Percentiles rank a stretch among this genome's conserved stretches.
These are phyloP conservation scores for Cuniculus paca DNA, from an alignment of 2,797 vertebrate genomes.

Conservation along the genomic window DNA sequence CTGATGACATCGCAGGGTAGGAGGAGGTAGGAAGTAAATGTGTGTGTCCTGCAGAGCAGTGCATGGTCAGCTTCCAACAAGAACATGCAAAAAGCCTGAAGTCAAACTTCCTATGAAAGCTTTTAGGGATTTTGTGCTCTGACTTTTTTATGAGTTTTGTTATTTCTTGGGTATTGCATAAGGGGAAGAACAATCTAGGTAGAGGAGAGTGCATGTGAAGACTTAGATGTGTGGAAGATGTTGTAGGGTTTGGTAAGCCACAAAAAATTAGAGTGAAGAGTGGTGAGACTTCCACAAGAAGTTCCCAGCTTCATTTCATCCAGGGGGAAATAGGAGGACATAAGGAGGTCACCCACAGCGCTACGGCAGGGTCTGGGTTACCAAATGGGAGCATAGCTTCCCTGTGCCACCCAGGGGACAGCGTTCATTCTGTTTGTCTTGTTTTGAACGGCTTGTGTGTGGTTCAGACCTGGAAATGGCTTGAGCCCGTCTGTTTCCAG, in stretches of 20 bases:
- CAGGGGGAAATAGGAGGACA: fast-evolving
- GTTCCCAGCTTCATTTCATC: background rate
- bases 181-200: background rate
- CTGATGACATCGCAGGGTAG: background rate
- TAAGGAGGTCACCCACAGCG: fast-evolving
- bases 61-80: background rate
- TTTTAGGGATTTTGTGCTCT: background rate
- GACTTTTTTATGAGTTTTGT: background rate
- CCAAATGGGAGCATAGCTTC: background rate
- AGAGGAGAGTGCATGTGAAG: background rate
- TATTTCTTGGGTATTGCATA: background rate
- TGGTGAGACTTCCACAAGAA: too few relatives aligned
- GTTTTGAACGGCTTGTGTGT: background rate
- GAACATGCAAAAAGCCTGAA: background rate
- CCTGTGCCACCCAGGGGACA: fast-evolving
- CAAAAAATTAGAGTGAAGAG: background rate
- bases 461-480: background rate
- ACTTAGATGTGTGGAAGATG: background rate
- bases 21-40: background rate
- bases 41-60: background rate
- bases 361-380: too few relatives aligned
- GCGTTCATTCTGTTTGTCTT: background rate
- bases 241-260: background rate
- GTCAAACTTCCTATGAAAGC: background rate
- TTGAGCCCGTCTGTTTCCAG: background rate